Evolutionary conservation across 2,797 vertebrate species (phyloP).

Genomic region (Myotis vivesi): DNA sequence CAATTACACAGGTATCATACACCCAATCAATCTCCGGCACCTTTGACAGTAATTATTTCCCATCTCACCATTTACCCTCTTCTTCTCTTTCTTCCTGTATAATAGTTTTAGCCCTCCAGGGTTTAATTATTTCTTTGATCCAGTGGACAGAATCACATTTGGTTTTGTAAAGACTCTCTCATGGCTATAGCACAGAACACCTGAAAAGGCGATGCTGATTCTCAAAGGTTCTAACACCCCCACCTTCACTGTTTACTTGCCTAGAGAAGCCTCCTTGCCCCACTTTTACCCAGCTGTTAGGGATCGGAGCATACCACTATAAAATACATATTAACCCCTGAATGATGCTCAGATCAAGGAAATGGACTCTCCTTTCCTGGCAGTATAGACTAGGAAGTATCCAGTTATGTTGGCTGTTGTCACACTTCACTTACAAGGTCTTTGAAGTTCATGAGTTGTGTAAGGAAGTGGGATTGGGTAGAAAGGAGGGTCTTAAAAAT

Average conservation of each 20-base stretch:
- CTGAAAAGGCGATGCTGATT: background rate
- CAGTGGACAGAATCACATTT: conserved; percentile 63
- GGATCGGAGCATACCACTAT: background rate
- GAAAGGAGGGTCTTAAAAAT: background rate
- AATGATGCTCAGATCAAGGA: background rate
- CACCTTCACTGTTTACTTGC: background rate
- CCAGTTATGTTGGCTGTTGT: background rate
- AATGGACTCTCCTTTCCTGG: background rate
- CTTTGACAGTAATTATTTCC: conserved; percentile 72
- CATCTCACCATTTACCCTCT: conserved; percentile 52
- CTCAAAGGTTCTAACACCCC: background rate
- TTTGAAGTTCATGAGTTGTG: background rate
- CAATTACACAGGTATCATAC: conserved; percentile 61
- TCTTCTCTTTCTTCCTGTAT: conserved; percentile 43
- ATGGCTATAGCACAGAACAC: background rate
- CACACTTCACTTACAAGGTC: background rate
- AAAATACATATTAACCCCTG: background rate
- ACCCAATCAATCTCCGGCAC: conserved; percentile 62
- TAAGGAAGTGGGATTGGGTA: background rate
- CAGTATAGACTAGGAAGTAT: background rate
- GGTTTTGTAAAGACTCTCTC: conserved; percentile 58
- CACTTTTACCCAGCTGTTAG: background rate
- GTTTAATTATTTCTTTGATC: conserved; percentile 62
- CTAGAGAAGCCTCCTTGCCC: background rate
- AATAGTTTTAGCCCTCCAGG: conserved; percentile 61